Base-by-base conservation (phyloP, 2,797 vertebrate genomes). In the Lepus townsendii region DNA sequence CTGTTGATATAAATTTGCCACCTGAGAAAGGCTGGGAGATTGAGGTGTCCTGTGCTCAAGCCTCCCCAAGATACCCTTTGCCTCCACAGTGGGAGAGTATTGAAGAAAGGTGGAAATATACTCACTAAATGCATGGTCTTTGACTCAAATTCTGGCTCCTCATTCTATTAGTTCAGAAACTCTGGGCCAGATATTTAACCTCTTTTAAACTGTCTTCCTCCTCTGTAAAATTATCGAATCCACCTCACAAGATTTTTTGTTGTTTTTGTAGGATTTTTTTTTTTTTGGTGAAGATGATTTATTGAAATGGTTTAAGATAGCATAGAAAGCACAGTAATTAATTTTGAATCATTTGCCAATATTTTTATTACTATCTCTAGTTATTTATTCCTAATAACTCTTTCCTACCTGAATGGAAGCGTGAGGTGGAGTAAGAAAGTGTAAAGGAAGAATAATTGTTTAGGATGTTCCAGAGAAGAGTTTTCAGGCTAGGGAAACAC, bases 401-500 rank as follows among this genome's bases (percentile, higher is more conserved):
- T 82, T 69, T 78, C 38, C n/a, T 78, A 16, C 57, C 10, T 27
- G 63, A 47, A 75, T 27, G n/a, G 32, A 91, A 87, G 32, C 26
- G 24, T 3, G 22, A 85, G 50, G 32, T n/a, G 24, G 35, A 80
- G 3, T 2, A 8, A 38, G 60, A 69, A 92, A 24, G 32, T 8
- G 72, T 13, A 42, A 50, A 84, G 16, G 17, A n/a, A 83, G 63
- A 14, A 1, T 13, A 13, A 72, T 17, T 26, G 66, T 65, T n/a
- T 13, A 1, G 38, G 9, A 38, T 89, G 12, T 32, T 69, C 30
- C 54, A 38, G 35, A 27, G 47, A 62, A 42, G 68, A 30, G 14
- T 57, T 96, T 87, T 86, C 47, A n/a, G 66, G 76, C 50, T 38
- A 79, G 85, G 82, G 68, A 93, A 54, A 47, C 27, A 66, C 3